A percentile compares a stretch with the other conserved stretches of the same genome.
Conservation (phyloP, 2,888 invertebrate species). For the Norana najaformis region DNA sequence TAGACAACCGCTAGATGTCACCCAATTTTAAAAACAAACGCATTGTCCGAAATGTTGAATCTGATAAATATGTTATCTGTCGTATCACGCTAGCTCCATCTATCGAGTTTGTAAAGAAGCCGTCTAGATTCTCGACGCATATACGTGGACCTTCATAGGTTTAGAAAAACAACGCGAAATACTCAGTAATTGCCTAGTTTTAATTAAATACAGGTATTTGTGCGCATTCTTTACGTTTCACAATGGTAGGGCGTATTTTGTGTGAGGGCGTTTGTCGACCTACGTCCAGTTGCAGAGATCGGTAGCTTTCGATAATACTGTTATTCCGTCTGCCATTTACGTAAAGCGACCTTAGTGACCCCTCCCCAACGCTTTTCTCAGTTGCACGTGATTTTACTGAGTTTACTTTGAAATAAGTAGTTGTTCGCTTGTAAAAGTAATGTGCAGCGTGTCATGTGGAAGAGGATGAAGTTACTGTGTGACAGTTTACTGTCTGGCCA, state of each 20-base stretch:
- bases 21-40: neutral
- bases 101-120: neutral
- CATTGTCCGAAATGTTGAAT: neutral
- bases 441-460: neutral
- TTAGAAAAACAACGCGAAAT: neutral
- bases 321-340: neutral
- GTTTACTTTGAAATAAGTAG: neutral
- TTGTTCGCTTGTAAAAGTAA: neutral
- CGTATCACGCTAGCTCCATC: neutral
- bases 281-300: neutral
- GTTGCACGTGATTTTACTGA: neutral
- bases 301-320: neutral
- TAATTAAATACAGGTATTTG: neutral
- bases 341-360: constrained; percentile 2
- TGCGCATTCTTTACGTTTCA: neutral
- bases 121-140: neutral
- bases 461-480: too few relatives aligned
- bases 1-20: neutral
- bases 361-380: neutral
- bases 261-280: neutral
- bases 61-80: neutral
- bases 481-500: too few relatives aligned
- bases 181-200: neutral
- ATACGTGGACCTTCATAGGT: neutral
- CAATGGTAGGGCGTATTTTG: neutral